phyloP scores from a whole-genome alignment of 2,888 invertebrate species.

The Parapristionchus giblindavisi region DNA sequence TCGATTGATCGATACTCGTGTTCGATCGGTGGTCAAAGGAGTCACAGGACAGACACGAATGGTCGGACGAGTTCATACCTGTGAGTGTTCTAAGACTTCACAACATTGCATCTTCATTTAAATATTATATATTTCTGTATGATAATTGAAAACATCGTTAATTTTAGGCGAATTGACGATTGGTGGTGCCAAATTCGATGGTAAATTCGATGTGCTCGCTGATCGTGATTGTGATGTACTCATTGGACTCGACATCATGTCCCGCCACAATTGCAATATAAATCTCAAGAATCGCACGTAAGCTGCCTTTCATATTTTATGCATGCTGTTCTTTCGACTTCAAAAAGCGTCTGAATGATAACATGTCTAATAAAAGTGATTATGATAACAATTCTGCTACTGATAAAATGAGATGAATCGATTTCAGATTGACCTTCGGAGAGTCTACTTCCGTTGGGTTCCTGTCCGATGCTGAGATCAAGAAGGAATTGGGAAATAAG shows the following conservation, averaged over 20 bases:
- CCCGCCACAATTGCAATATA: conserved; percentile 81
- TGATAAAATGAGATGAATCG: no score
- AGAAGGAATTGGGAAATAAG: conserved; percentile 19
- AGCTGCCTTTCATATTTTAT: background rate
- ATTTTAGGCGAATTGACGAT: conserved; percentile 84
- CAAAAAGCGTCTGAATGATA: background rate
- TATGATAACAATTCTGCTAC: background rate
- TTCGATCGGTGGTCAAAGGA: conserved; percentile 96
- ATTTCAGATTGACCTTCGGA: conserved; percentile 45
- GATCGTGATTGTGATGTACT: conserved; percentile 99
- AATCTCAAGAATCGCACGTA: conserved; percentile 83
- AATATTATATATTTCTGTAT: background rate
- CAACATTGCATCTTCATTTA: conserved; percentile 25
- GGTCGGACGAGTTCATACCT: conserved; percentile 94
- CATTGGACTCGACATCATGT: conserved; percentile 92
- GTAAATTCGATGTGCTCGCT: conserved; percentile 93
- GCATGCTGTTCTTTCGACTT: no score
- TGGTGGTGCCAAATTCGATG: conserved; percentile 88
- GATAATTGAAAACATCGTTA: background rate
- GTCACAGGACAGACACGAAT: conserved; percentile 95
- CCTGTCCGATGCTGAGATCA: conserved; percentile 47
- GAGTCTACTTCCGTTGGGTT: conserved; percentile 55
- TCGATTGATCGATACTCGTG: conserved; percentile 80
- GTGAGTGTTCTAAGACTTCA: no score
- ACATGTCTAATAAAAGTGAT: background rate